Base-by-base conservation (phyloP, 2,113 vertebrate species). In the Poeciliopsis retropinna region DNA sequence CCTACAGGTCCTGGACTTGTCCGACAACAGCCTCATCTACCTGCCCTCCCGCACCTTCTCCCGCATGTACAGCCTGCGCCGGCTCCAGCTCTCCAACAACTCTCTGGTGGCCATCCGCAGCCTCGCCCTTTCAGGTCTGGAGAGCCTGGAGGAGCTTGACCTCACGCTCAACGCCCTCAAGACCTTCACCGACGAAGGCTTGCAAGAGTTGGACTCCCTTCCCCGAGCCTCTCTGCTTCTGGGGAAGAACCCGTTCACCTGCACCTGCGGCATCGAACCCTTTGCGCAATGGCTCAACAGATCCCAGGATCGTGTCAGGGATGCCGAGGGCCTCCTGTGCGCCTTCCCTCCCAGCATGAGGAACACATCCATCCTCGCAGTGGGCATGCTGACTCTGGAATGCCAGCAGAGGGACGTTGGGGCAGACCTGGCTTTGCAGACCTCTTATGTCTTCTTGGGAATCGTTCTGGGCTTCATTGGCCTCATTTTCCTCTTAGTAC, bases 401-500 rank as follows among this genome's bases (percentile, higher is more conserved):
- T 95, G 95, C 76, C 88, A 87, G 34, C 87, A 84, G 65, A 80
- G 65, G 27, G 83, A 81, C 0, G 87, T 86, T 0, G 83, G 83
- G 1, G 91, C 85, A 12, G 91, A 93, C 76, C 84, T 94, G 0
- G 91, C 93, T 1, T 34, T 95, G 84, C 95, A 95, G 83, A 95
- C 94, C 2, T 95, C 95, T 0, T 96, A 96, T 1, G 95, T 94
- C 17, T 94, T 95, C 75, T 74, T 96, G 62, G 93, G 94, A 0
- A 70, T 95, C 0, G 94, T 95, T 31, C 86, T 96, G 57, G 95
- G 94, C 22, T 88, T 96, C 34, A 85, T 96, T 0, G 94, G 95
- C 4, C 85, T 95, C 28, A 82, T 95, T 79, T 96, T 96, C 81
- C 94, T 96, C 25, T 94, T 95, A 11, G 95, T 95, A 9, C 95